These are phyloP conservation scores for Chionoecetes opilio DNA, from an alignment of 1,140 invertebrate species.

Conservation along the genomic window DNA sequence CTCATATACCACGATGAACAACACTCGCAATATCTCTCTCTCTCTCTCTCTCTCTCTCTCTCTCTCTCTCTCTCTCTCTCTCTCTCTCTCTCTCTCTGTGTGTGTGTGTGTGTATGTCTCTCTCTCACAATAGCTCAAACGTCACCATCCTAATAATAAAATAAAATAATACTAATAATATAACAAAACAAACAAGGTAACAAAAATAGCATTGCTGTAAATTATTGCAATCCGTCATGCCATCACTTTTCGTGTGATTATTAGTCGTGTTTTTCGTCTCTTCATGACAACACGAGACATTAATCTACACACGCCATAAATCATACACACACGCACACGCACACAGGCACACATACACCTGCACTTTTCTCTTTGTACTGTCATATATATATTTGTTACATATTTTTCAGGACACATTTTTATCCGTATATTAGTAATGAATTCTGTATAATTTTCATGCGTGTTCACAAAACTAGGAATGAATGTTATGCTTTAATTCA, in stretches of 20 bases:
- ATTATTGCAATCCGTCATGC: neutral
- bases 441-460: neutral
- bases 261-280: neutral
- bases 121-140: neutral
- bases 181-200: neutral
- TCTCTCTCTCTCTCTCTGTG: neutral
- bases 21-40: neutral
- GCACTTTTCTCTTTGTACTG: neutral
- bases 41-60: slow-evolving; percentile 8
- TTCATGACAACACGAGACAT: neutral
- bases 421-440: too few species aligned
- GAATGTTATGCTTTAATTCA: neutral
- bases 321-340: neutral
- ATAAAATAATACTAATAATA: neutral
- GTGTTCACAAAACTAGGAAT: neutral
- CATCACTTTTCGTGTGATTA: neutral
- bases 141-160: too few species aligned
- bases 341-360: neutral
- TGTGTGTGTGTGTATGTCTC: neutral
- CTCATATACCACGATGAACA: too few species aligned
- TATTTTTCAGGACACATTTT: too few species aligned
- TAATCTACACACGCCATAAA: neutral
- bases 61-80: slow-evolving; percentile 13
- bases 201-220: neutral
- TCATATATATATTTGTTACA: too few species aligned